Evolutionary conservation across 2,113 vertebrate genomes (phyloP).

Genomic region (Ochotona curzoniae): DNA sequence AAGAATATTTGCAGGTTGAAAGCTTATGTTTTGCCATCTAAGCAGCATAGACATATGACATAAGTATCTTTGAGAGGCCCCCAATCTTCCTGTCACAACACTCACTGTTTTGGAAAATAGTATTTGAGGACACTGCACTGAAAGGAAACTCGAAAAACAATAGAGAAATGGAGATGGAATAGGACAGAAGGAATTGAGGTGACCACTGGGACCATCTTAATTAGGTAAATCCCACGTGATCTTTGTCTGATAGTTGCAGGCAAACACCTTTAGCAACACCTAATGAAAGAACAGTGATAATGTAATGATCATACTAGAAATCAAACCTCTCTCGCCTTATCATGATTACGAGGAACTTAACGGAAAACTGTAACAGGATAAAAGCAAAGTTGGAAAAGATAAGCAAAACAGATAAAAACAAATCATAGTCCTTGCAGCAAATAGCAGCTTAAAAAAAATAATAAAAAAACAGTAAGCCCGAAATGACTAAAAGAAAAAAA

Average conservation of each 20-base stretch:
- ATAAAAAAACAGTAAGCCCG: conserved; percentile 37
- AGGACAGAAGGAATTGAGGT: not conserved
- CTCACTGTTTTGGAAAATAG: not conserved
- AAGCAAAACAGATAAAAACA: not conserved
- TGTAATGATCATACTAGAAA: too few relatives aligned
- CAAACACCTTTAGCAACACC: not conserved
- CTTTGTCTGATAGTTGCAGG: not conserved
- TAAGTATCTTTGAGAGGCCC: not conserved
- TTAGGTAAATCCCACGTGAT: not conserved
- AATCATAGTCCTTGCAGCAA: not conserved
- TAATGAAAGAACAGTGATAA: not conserved
- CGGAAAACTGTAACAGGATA: not conserved
- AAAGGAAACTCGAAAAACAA: not conserved
- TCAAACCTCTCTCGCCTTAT: not conserved
- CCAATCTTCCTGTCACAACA: not conserved
- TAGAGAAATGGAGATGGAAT: not conserved
- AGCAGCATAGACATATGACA: not conserved
- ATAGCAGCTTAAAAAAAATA: not conserved
- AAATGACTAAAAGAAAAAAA: not conserved
- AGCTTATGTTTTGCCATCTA: not conserved
- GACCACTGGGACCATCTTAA: not conserved
- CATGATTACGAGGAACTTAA: not conserved
- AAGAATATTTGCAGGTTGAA: too few relatives aligned
- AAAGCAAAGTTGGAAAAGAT: not conserved
- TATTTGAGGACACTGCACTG: not conserved